Evolutionary conservation across 2,797 vertebrate genomes (phyloP).

Genomic region (Steatocranus sp.): DNA sequence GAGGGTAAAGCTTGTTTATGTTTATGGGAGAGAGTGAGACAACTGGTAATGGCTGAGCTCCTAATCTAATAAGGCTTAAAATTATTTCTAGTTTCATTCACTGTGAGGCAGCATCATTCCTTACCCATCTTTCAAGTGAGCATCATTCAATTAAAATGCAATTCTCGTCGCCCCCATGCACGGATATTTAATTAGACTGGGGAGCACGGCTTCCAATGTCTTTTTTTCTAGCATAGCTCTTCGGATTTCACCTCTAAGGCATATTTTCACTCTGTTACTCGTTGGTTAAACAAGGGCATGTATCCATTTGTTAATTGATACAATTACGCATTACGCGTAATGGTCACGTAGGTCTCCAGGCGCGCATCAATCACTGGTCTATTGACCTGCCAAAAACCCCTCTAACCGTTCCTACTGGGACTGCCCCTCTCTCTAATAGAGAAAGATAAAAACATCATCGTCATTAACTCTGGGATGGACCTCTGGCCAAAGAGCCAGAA

Average conservation of each 20-base stretch:
- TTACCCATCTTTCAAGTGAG: constrained; percentile 67
- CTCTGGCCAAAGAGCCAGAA: constrained; percentile 64
- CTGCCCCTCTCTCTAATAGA: constrained; percentile 66
- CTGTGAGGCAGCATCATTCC: constrained; percentile 56
- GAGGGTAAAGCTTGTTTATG: constrained; percentile 39
- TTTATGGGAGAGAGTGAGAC: constrained; percentile 26
- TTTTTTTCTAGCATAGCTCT: constrained; percentile 50
- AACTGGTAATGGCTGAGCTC: constrained; percentile 48
- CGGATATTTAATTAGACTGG: constrained; percentile 75
- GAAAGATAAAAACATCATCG: constrained; percentile 73
- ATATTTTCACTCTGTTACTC: constrained; percentile 72
- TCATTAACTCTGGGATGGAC: constrained; percentile 70
- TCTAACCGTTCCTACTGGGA: constrained; percentile 66
- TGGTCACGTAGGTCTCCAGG: constrained; percentile 80
- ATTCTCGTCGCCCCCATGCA: constrained; percentile 66
- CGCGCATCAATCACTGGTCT: constrained; percentile 82
- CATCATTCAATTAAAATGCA: constrained; percentile 79
- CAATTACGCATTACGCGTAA: constrained; percentile 83
- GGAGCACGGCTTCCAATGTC: constrained; percentile 62
- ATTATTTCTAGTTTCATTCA: constrained; percentile 65
- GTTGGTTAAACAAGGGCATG: constrained; percentile 83
- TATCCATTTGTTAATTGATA: constrained; percentile 89
- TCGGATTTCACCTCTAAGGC: constrained; percentile 75
- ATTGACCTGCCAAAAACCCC: constrained; percentile 78
- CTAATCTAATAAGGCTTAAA: constrained; percentile 68